phyloP scores from a whole-genome alignment of 2,888 invertebrate species.

The Cephus nigrinus region DNA sequence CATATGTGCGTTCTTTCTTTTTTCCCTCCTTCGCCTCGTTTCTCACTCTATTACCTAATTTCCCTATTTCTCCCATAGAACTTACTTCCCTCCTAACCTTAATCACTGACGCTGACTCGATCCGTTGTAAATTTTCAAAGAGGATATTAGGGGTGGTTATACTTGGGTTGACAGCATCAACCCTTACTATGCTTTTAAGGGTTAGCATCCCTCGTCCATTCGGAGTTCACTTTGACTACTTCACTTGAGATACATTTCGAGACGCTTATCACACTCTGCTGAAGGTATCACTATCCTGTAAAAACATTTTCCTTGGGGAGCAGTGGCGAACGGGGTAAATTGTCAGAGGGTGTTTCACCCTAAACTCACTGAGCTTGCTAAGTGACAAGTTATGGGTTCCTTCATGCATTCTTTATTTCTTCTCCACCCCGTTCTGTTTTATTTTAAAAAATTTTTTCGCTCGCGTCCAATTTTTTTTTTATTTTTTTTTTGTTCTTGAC shows the following conservation, averaged over 20 bases:
- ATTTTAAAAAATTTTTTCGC: neutral
- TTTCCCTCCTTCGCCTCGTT: neutral
- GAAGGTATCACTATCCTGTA: neutral
- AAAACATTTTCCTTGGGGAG: neutral
- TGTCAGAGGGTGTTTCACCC: neutral
- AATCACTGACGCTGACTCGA: neutral
- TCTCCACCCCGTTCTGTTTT: neutral
- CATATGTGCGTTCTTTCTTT: neutral
- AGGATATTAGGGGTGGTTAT: neutral
- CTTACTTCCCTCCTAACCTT: neutral
- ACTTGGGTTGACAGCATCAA: neutral
- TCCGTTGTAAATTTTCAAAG: neutral
- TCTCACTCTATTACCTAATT: neutral
- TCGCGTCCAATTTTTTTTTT: neutral
- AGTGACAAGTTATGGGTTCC: neutral
- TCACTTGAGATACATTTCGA: neutral
- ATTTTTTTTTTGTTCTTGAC: neutral
- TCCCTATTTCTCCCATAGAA: neutral
- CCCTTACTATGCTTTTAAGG: neutral
- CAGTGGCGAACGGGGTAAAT: neutral
- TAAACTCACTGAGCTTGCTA: neutral
- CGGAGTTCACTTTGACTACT: neutral
- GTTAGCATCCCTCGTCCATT: neutral
- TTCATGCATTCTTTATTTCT: neutral
- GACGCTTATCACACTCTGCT: neutral